Percentiles rank a stretch among this genome's conserved stretches.
These are phyloP conservation scores for Lymantria monacha DNA, from an alignment of 2,888 invertebrate species.

Conservation along the genomic window DNA sequence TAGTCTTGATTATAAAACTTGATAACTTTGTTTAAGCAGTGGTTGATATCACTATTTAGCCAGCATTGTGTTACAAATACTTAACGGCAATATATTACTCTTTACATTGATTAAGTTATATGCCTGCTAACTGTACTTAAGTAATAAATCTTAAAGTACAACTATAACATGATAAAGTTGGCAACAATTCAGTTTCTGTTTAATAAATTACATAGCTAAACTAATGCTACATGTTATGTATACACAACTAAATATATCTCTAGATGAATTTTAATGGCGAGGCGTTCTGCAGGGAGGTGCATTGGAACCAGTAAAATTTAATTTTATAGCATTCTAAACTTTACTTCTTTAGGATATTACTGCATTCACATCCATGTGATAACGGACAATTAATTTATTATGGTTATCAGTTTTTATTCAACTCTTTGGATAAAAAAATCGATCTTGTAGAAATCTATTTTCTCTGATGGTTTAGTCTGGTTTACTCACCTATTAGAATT, in stretches of 20 bases:
- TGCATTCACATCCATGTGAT: no score
- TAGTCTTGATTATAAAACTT: no score
- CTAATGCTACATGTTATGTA: background rate
- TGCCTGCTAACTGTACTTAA: background rate
- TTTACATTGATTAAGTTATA: background rate
- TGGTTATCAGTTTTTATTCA: no score
- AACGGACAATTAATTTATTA: no score
- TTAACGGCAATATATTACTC: background rate
- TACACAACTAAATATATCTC: background rate
- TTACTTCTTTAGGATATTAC: background rate
- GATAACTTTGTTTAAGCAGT: no score
- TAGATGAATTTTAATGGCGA: background rate
- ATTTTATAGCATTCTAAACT: background rate
- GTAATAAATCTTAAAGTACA: constrained; percentile 19
- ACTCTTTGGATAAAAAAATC: no score
- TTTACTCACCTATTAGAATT: no score
- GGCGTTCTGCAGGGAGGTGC: background rate
- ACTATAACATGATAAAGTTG: constrained; percentile 15
- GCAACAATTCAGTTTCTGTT: constrained; percentile 12
- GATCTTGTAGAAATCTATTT: no score
- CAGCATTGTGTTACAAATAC: background rate
- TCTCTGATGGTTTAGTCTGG: no score
- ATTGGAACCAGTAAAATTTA: background rate
- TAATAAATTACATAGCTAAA: constrained; percentile 17
- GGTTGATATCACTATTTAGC: background rate